Conservation (phyloP, 2,113 vertebrate species). For the Halichoeres trimaculatus region DNA sequence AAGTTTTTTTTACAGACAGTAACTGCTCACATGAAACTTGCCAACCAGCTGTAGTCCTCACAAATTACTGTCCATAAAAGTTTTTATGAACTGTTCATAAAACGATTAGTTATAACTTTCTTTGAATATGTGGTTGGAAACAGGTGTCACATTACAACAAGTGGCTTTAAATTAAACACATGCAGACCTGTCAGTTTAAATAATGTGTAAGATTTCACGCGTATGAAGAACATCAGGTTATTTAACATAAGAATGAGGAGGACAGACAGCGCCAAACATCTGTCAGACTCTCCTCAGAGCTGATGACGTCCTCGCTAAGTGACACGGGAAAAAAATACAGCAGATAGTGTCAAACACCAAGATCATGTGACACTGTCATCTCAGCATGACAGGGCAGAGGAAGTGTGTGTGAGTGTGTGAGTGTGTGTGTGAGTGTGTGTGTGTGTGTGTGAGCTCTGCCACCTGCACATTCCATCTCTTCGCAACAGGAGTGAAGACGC, state of each 20-base stretch:
- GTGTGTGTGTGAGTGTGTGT: slow-evolving; percentile 10
- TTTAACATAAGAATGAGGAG: slow-evolving; percentile 2
- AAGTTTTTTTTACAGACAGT: too few species aligned
- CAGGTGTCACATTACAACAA: not conserved
- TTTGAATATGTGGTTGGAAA: slow-evolving; percentile 1
- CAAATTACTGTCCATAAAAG: too few species aligned
- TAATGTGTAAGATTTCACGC: not conserved
- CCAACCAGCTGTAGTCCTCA: not conserved
- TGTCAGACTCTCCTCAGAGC: not conserved
- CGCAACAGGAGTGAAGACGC: slow-evolving; percentile 56
- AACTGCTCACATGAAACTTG: too few species aligned
- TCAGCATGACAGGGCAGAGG: slow-evolving; percentile 41
- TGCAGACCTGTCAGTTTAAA: not conserved
- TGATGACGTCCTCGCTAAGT: not conserved
- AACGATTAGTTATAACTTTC: slow-evolving; percentile 17
- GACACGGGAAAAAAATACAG: slow-evolving; percentile 1
- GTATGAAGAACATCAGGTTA: slow-evolving; percentile 10
- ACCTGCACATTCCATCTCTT: slow-evolving; percentile 61
- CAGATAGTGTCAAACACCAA: slow-evolving; percentile 15
- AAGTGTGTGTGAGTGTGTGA: slow-evolving; percentile 1
- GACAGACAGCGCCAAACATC: not conserved
- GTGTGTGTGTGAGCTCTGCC: slow-evolving; percentile 13
- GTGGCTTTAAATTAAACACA: not conserved
- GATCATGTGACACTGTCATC: slow-evolving; percentile 40
- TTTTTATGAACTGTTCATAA: slow-evolving; percentile 16